phyloP scores from a whole-genome alignment of 2,888 invertebrate genomes.

The Euphydryas editha region DNA sequence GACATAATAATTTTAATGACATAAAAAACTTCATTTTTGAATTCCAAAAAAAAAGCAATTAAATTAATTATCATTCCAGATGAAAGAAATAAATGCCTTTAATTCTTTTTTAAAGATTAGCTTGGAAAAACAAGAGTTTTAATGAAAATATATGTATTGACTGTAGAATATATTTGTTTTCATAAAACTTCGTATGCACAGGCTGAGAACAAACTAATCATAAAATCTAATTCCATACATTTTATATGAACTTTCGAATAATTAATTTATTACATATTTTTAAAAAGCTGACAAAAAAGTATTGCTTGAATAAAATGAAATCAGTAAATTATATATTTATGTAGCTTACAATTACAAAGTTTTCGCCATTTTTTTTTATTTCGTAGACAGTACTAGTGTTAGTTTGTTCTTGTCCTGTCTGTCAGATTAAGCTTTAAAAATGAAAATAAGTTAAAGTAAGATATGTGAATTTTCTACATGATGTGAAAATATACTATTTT shows the following conservation, averaged over 20 bases:
- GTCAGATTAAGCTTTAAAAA: constrained; percentile 65
- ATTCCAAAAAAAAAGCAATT: neutral
- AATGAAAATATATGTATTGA: neutral
- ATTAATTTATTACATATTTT: too few relatives aligned
- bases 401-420: constrained; percentile 20
- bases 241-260: too few relatives aligned
- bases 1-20: neutral
- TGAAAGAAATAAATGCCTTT: constrained; percentile 8
- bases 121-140: neutral
- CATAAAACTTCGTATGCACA: neutral
- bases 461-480: constrained; percentile 10
- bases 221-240: too few relatives aligned
- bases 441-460: constrained; percentile 48
- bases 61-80: constrained; percentile 20
- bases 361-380: too few relatives aligned
- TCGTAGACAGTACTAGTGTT: neutral
- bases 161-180: neutral
- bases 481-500: constrained; percentile 8
- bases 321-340: too few relatives aligned
- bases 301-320: too few relatives aligned
- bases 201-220: constrained; percentile 6
- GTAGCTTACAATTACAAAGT: too few relatives aligned
- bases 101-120: constrained; percentile 3
- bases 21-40: neutral
- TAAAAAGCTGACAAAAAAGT: too few relatives aligned